A percentile compares a stretch with the other conserved stretches of the same genome.
phyloP scores from a whole-genome alignment of 2,113 vertebrate genomes.

The Regulus satrapa region DNA sequence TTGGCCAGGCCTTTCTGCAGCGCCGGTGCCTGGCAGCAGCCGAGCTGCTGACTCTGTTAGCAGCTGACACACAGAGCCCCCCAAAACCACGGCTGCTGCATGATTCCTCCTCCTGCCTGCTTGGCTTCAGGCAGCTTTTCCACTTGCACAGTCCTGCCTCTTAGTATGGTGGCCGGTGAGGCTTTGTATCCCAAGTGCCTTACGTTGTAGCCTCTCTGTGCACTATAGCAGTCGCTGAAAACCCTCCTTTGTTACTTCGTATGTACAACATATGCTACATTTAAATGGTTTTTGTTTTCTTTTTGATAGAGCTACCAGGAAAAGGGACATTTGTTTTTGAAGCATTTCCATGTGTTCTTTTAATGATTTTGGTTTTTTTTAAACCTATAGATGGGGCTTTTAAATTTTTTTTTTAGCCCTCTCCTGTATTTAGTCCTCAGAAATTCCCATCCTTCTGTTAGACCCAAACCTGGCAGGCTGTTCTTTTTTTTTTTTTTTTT shows the following conservation, averaged over 20 bases:
- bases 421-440: background rate
- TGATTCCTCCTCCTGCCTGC: background rate
- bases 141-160: background rate
- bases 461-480: background rate
- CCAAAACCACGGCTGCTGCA: background rate
- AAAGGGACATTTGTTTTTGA: conserved; percentile 50
- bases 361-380: background rate
- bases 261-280: background rate
- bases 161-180: background rate
- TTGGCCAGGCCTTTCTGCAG: background rate
- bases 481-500: background rate
- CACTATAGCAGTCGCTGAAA: background rate
- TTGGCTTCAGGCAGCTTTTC: background rate
- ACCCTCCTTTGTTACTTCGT: background rate
- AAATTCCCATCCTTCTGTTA: background rate
- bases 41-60: background rate
- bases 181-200: conserved; percentile 69
- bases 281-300: background rate
- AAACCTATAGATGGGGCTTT: background rate
- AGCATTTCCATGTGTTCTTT: background rate
- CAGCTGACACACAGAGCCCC: background rate
- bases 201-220: conserved; percentile 5
- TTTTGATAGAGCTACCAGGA: background rate
- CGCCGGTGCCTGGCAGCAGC: accelerated
- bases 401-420: background rate